Evolutionary conservation across 2,888 invertebrate genomes (phyloP), one percentile per base, ranked within the genome.

Genomic region (Chromoteleia sp.): DNA sequence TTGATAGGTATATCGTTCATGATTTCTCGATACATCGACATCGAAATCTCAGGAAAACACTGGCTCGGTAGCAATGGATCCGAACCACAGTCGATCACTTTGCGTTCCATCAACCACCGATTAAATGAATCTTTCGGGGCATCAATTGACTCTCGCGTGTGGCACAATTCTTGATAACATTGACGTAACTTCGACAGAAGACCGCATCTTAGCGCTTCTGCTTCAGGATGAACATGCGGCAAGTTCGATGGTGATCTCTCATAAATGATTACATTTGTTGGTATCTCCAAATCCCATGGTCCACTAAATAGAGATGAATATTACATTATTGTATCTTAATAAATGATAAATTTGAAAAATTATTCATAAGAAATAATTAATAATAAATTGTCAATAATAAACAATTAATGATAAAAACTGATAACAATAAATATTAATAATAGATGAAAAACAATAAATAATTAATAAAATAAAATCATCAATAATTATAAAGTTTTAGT

Each of bases 1-100:
- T 98, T 98, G 78, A 99, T 97, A 7, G 99, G 99, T 90, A 99
- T 98, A 92, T 99, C 98, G 92, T 98, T 97, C 98, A 99, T 98
- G 65, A 99, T 98, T 93, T 99, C 99, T 84, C 97, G 95, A 92
- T 98, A 98, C 98, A 99, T 98, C 0, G 97, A 96, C 89, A 95
- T 94, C 3, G 98, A 98, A 86, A 99, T 96, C 92, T 98, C 98
- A 0, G 97, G 96, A 85, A 95, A 95, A 92, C 98, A 98, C 90
- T 96, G 96, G 91, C 97, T 97, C 5, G 99, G 98, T 58, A 99
- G 92, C 59, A 99, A 92, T 0, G 98, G 97, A 93, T 99, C 99
- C 70, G 95, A 95, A 0, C 98, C 98, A 89, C 93, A 93, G 90
- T 95, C 94, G 29, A 93, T 92, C 0, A 98, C 96, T 93, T 98